These are phyloP conservation scores for Drosophila neutralis DNA, from an alignment of 2,888 invertebrate genomes.

Conservation along the genomic window DNA sequence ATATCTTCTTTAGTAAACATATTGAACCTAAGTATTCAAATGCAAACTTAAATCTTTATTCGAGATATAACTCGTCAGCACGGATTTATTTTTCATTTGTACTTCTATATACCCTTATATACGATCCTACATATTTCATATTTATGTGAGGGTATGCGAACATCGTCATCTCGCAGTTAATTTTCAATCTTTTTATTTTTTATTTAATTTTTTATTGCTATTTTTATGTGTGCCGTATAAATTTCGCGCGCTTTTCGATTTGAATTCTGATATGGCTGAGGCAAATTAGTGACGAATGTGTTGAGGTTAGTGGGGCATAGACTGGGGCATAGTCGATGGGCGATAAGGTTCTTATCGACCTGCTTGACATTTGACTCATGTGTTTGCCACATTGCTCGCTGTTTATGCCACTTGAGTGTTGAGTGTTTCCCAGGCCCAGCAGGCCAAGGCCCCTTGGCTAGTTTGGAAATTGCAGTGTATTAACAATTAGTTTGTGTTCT, in stretches of 20 bases:
- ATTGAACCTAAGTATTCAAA: background rate
- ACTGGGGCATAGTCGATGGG: slow-evolving; percentile 16
- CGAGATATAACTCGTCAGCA: background rate
- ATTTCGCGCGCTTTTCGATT: slow-evolving; percentile 75
- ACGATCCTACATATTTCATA: background rate
- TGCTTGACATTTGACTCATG: slow-evolving; percentile 64
- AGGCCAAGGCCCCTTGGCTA: slow-evolving; percentile 26
- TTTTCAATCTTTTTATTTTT: background rate
- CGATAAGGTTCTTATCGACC: slow-evolving; percentile 46
- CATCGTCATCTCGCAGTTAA: background rate
- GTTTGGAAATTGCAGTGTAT: slow-evolving; percentile 32
- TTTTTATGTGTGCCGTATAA: slow-evolving; percentile 41
- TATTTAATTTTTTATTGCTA: background rate
- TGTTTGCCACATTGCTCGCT: slow-evolving; percentile 70
- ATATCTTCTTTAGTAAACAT: too few relatives aligned
- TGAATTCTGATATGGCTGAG: slow-evolving; percentile 57
- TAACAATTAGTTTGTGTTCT: slow-evolving; percentile 76
- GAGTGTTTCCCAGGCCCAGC: slow-evolving; percentile 63
- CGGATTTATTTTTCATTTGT: background rate
- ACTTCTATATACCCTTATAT: background rate
- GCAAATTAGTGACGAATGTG: slow-evolving; percentile 38
- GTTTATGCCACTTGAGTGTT: slow-evolving; percentile 66
- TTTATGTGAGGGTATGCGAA: slow-evolving; percentile 1
- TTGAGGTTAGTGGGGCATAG: slow-evolving; percentile 37
- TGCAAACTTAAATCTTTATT: background rate